Evolutionary conservation across 2,888 invertebrate species (phyloP), one percentile per base, ranked within the genome.

Genomic region (Amphimallon solstitiale): DNA sequence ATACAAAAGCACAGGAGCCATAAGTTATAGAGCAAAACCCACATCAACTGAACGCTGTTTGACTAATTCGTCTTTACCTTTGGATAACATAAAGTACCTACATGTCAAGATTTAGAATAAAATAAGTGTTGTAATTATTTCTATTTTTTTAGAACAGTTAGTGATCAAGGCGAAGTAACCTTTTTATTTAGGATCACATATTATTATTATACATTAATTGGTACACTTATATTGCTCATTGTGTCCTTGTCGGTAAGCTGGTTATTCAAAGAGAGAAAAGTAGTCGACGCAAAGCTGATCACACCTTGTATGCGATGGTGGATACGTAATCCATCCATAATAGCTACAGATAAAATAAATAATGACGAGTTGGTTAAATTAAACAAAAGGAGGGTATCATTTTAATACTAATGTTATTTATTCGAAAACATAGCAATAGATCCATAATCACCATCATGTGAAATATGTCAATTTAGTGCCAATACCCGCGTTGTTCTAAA

Each of bases 11-110:
- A 63, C 63, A 14, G 74, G 74, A 10, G 37, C 70, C 4, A 68
- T 76, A n/a, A 64, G 60, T 34, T 66, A 73, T 59, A 67, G 70
- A 0, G 48, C 65, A 6, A 76, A 75, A 67, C 73, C 75, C 3
- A 43, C 72, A 2, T 75, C 73, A 10, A 64, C 67, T 6, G 73
- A 72, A 9, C 73, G 71, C 4, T 77, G 78, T 35, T 14, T 40
- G 15, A 15, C 40, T 1, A 65, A 65, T 23, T 23, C 29, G 6
- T 46, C 48, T 14, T 6, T 59, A 14, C 10, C 10, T 34, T 2
- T 12, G 17, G 9, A 23, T 29, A 45, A 6, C n/a, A 21, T 14
- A 17, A 1, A 51, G 56, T 56, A 40, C 0, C 15, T 14, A 17
- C 1, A n/a, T n/a, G 5, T 6, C 9, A 43, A n/a, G n/a, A n/a